These are phyloP conservation scores for Benthosema pterotum DNA, from an alignment of 2,797 vertebrate genomes.

Conservation along the genomic window DNA sequence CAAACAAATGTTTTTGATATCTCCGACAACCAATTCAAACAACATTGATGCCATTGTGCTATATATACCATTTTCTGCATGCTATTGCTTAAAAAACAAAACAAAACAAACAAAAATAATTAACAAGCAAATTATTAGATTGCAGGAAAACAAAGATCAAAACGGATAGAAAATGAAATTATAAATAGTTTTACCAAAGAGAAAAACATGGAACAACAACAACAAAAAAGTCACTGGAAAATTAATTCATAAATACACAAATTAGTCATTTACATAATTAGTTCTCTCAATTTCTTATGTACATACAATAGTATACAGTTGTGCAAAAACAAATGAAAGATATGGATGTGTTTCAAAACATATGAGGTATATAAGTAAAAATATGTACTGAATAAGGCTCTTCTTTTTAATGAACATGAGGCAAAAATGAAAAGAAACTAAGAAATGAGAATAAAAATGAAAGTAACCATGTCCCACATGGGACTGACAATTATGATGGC, in stretches of 20 bases:
- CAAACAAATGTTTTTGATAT: conserved; percentile 69
- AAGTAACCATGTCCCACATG: conserved; percentile 71
- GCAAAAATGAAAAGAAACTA: conserved; percentile 80
- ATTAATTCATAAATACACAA: conserved; percentile 74
- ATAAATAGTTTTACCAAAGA: conserved; percentile 84
- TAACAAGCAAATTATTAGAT: conserved; percentile 83
- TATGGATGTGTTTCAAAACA: conserved; percentile 75
- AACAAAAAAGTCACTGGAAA: conserved; percentile 68
- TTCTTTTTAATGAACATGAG: conserved; percentile 84
- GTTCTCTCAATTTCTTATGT: conserved; percentile 74
- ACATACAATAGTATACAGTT: conserved; percentile 82
- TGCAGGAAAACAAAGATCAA: conserved; percentile 74
- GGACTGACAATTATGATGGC: conserved; percentile 82
- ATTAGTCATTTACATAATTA: conserved; percentile 77
- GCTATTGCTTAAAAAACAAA: conserved; percentile 96
- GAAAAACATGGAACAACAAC: conserved; percentile 68
- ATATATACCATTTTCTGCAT: conserved; percentile 93
- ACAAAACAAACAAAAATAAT: conserved; percentile 71
- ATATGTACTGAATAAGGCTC: conserved; percentile 95
- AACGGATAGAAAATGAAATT: conserved; percentile 72
- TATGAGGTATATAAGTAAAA: conserved; percentile 95
- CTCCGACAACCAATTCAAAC: conserved; percentile 79
- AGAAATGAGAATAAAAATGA: conserved; percentile 75
- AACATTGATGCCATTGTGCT: conserved; percentile 90
- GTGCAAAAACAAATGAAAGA: conserved; percentile 79